A percentile compares a stretch with the other conserved stretches of the same genome.
Conservation (phyloP, 2,888 invertebrate genomes). For the Agrilus biguttatus region DNA sequence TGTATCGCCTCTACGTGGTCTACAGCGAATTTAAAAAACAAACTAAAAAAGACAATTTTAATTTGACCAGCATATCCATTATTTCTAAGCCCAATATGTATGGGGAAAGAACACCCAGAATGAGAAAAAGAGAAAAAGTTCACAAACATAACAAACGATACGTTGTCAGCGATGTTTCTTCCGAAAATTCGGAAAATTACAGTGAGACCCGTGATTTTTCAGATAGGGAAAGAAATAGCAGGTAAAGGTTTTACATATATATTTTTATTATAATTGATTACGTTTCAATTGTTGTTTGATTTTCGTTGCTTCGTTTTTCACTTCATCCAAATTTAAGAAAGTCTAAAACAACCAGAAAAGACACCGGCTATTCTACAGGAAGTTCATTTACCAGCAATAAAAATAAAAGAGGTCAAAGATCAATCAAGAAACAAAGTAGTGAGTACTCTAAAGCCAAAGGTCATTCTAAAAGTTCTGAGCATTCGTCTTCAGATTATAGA, state of each 20-base stretch:
- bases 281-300: neutral
- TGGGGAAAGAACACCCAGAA: conserved; percentile 22
- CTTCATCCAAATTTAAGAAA: conserved; percentile 21
- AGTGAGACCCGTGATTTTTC: conserved; percentile 16
- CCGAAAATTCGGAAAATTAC: conserved; percentile 27
- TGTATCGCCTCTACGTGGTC: conserved; percentile 71
- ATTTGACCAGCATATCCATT: conserved; percentile 36
- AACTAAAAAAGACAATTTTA: conserved; percentile 27
- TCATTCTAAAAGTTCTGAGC: conserved; percentile 2
- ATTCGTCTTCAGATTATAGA: no score
- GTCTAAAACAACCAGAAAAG: conserved; percentile 34
- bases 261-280: neutral
- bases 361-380: conserved; percentile 55
- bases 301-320: no score
- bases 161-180: neutral
- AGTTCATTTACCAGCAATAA: conserved; percentile 41
- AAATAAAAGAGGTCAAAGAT: conserved; percentile 8
- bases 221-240: conserved; percentile 11
- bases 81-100: conserved; percentile 33
- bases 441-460: conserved; percentile 2
- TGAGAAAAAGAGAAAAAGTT: conserved; percentile 17
- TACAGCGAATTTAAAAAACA: conserved; percentile 50
- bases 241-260: no score
- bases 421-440: conserved; percentile 8
- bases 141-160: conserved; percentile 12